phyloP scores from a whole-genome alignment of 1,140 invertebrate genomes.

The Catajapyx aquilonaris region DNA sequence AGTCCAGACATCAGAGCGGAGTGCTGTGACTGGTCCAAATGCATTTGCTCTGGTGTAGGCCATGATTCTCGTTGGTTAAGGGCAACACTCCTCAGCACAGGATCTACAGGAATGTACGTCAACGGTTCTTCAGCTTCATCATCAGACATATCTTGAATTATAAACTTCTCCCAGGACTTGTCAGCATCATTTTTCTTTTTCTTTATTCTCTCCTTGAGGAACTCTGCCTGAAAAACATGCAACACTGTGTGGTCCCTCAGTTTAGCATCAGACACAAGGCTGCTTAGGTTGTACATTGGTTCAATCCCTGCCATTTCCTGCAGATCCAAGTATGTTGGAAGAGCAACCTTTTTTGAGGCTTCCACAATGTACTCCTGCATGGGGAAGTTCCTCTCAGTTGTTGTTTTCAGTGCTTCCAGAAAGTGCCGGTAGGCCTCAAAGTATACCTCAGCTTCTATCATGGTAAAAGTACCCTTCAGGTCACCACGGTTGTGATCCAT shows the following conservation, averaged over 20 bases:
- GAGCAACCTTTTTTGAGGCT: slow-evolving; percentile 16
- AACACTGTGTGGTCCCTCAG: no score
- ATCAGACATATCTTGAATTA: no score
- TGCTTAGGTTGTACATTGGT: slow-evolving; percentile 12
- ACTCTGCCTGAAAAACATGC: no score
- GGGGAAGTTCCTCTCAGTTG: slow-evolving; percentile 28
- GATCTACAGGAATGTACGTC: no score
- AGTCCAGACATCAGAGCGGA: slow-evolving; percentile 14
- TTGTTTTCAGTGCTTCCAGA: slow-evolving; percentile 32
- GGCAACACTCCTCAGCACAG: no score
- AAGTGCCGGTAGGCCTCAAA: slow-evolving; percentile 44
- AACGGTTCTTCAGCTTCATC: no score
- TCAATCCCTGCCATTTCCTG: slow-evolving; percentile 8
- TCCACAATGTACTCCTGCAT: slow-evolving; percentile 39
- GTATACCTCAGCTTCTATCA: slow-evolving; percentile 42
- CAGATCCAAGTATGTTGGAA: slow-evolving; percentile 11
- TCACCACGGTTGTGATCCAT: slow-evolving; percentile 18
- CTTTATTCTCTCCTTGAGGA: no score
- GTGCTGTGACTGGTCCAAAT: slow-evolving; percentile 15
- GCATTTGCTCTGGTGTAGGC: slow-evolving; percentile 10
- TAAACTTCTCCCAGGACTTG: no score
- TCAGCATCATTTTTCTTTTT: no score
- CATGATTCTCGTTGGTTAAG: no score
- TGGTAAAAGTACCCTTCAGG: slow-evolving; percentile 23
- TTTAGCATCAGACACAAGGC: no score